A percentile compares a stretch with the other conserved stretches of the same genome.
Evolutionary conservation across 2,113 vertebrate genomes (phyloP).

Genomic region (Polypterus bichir): DNA sequence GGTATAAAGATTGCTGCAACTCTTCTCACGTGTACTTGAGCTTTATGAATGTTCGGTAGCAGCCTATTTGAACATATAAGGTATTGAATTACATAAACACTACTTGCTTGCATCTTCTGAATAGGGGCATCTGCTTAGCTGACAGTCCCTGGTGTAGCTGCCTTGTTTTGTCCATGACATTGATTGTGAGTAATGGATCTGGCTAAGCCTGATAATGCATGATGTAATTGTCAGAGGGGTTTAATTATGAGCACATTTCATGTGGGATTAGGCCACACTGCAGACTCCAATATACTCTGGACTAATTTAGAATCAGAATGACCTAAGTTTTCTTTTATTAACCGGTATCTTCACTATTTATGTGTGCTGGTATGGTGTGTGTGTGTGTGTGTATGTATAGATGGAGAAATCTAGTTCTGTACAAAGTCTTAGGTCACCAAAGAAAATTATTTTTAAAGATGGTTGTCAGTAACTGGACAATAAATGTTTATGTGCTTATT

Average conservation of each 20-base stretch:
- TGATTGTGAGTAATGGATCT: slow-evolving; percentile 70
- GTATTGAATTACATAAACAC: slow-evolving; percentile 61
- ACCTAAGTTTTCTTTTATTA: not conserved
- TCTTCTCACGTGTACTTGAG: slow-evolving; percentile 1
- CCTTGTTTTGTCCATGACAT: slow-evolving; percentile 66
- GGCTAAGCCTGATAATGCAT: slow-evolving; percentile 69
- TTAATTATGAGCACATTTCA: slow-evolving; percentile 71
- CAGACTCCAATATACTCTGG: slow-evolving; percentile 23
- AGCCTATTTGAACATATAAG: slow-evolving; percentile 28
- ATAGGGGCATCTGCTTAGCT: slow-evolving; percentile 50
- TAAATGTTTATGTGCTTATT: too few relatives aligned
- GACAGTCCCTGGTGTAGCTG: slow-evolving; percentile 50
- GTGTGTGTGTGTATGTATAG: not conserved
- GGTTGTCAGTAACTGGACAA: too few relatives aligned
- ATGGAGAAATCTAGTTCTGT: too few relatives aligned
- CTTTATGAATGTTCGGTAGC: slow-evolving; percentile 4
- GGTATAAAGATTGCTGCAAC: not conserved
- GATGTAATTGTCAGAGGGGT: slow-evolving; percentile 83
- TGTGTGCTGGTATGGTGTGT: too few relatives aligned
- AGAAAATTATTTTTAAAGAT: too few relatives aligned
- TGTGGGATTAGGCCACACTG: slow-evolving; percentile 43
- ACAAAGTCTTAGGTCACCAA: too few relatives aligned
- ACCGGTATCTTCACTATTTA: too few relatives aligned
- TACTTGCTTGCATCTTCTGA: slow-evolving; percentile 48
- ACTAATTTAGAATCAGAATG: slow-evolving; percentile 23